These are phyloP conservation scores for Chironomus riparius DNA, from an alignment of 2,888 invertebrate genomes.

Conservation along the genomic window DNA sequence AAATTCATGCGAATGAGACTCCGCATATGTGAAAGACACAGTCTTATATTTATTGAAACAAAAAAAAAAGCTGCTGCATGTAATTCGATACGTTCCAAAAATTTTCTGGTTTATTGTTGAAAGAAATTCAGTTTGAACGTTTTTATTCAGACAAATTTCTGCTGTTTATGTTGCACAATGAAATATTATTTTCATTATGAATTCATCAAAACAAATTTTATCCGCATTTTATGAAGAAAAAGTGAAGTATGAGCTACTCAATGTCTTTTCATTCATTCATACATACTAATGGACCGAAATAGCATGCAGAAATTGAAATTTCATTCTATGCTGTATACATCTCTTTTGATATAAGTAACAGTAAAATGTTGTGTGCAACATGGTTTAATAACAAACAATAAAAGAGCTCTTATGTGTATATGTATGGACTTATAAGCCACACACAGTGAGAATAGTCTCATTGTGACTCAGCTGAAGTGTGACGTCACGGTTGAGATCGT, in stretches of 20 bases:
- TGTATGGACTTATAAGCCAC: neutral
- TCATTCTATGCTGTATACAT: neutral
- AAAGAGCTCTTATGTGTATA: neutral
- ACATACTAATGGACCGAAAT: neutral
- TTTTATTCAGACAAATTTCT: neutral
- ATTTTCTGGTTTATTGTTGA: neutral
- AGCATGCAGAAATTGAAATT: neutral
- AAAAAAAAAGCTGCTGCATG: neutral
- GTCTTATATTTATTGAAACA: neutral
- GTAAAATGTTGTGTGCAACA: conserved; percentile 3
- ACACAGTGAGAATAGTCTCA: neutral
- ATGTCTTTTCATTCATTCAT: neutral
- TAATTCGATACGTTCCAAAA: conserved; percentile 10
- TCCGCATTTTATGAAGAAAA: neutral
- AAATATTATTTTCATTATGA: neutral
- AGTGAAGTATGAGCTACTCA: neutral
- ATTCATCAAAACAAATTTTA: neutral
- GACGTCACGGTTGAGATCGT: conserved; percentile 9
- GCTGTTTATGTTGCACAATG: neutral
- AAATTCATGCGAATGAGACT: neutral
- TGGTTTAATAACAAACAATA: neutral
- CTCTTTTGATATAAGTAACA: conserved; percentile 6
- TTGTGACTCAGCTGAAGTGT: conserved; percentile 13
- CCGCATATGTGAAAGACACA: neutral
- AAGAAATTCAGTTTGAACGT: neutral